phyloP scores from a whole-genome alignment of 2,113 vertebrate species.

The Bombycilla garrulus region DNA sequence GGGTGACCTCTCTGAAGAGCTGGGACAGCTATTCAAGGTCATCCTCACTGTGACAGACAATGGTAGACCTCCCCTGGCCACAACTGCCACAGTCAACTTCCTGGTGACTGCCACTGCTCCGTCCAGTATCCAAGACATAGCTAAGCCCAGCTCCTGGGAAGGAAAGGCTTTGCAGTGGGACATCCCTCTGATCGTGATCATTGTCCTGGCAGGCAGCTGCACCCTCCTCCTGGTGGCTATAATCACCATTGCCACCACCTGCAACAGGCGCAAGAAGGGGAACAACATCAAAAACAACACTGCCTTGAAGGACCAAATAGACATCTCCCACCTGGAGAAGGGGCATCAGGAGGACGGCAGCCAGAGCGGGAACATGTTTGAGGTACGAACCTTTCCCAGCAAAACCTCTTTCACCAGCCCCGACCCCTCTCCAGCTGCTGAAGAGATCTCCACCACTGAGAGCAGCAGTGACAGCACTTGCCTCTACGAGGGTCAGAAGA shows the following conservation, averaged over 20 bases:
- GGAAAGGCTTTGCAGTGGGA: slow-evolving; percentile 84
- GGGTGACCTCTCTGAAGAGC: slow-evolving; percentile 83
- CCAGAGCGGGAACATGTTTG: slow-evolving; percentile 84
- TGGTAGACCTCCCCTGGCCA: slow-evolving; percentile 84
- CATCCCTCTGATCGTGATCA: slow-evolving; percentile 88
- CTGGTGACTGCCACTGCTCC: slow-evolving; percentile 79
- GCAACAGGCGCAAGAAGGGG: slow-evolving; percentile 86
- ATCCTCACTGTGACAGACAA: slow-evolving; percentile 83
- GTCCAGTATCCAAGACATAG: slow-evolving; percentile 73
- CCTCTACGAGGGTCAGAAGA: slow-evolving; percentile 85
- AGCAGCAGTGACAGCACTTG: slow-evolving; percentile 75
- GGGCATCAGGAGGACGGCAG: slow-evolving; percentile 76
- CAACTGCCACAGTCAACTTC: slow-evolving; percentile 84
- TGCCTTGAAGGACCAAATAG: slow-evolving; percentile 73
- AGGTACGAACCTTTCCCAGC: slow-evolving; percentile 84
- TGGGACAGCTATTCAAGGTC: slow-evolving; percentile 80
- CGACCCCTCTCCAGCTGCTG: slow-evolving; percentile 69
- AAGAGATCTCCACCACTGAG: slow-evolving; percentile 73
- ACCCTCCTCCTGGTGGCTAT: slow-evolving; percentile 91
- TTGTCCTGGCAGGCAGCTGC: slow-evolving; percentile 90
- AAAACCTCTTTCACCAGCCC: slow-evolving; percentile 78
- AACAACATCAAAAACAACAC: slow-evolving; percentile 68
- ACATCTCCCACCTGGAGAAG: slow-evolving; percentile 79
- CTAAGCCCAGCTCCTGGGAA: slow-evolving; percentile 71
- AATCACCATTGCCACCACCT: slow-evolving; percentile 92